Evolutionary conservation across 2,113 vertebrate species (phyloP).

Genomic region (Murina feae): DNA sequence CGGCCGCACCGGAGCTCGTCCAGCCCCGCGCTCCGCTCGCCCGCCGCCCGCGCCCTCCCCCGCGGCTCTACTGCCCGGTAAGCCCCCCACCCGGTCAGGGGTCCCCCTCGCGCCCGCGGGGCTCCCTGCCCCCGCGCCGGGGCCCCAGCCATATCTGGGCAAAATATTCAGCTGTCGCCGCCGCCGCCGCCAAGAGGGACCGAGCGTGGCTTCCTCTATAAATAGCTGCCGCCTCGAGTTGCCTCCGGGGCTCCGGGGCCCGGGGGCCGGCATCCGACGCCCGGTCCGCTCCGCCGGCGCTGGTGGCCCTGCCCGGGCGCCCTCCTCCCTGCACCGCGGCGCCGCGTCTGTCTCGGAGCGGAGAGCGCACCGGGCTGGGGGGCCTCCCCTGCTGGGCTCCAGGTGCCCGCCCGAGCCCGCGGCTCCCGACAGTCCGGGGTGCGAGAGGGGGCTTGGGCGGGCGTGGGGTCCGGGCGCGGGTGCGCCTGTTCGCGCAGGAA

Average conservation of each 20-base stretch:
- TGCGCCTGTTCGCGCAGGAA: neutral
- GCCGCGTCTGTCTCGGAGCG: neutral
- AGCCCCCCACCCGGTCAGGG: constrained; percentile 29
- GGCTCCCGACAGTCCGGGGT: neutral
- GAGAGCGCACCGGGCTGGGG: neutral
- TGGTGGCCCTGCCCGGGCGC: neutral
- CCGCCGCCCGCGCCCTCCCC: neutral
- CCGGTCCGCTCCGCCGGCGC: neutral
- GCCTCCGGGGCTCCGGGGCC: neutral
- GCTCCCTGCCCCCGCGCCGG: constrained; percentile 53
- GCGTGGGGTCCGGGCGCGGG: neutral
- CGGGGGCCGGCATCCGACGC: neutral
- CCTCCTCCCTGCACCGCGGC: neutral
- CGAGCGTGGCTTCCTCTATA: constrained; percentile 71
- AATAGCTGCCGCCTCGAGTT: constrained; percentile 73
- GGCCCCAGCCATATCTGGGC: constrained; percentile 89
- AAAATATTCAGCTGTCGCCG: constrained; percentile 89
- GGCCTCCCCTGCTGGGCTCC: neutral
- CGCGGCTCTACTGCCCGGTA: constrained; percentile 62
- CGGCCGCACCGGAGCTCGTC: constrained; percentile 34
- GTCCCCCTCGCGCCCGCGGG: neutral
- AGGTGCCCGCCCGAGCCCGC: neutral
- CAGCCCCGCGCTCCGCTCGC: constrained; percentile 35
- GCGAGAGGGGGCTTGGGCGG: neutral
- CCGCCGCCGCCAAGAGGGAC: constrained; percentile 83